Base-by-base conservation (phyloP, 53 echinoderm and acorn worm genomes). In the Hippasteria phrygiana region DNA sequence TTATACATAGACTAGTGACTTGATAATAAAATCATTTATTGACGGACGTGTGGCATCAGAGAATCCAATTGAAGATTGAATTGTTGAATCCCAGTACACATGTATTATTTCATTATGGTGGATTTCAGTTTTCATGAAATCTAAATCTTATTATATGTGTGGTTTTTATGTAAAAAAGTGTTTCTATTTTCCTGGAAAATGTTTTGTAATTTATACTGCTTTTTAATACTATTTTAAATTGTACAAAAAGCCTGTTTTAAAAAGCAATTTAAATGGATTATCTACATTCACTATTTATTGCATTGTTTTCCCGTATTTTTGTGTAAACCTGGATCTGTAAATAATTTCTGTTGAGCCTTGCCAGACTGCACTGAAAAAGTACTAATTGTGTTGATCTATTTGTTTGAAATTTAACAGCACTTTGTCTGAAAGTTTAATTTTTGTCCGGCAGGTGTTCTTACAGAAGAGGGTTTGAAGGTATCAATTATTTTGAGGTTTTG, bases 281-380 rank as follows among this genome's bases (percentile, higher is more conserved):
- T 63, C 36, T 81, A 14, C 12, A 45, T 64, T 81, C 31, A 41
- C 81, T 81, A 81, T 81, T 81, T 81, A 81, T 81, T 64, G 24
- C 81, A 64, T 36, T 81, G 75, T 81, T 20, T 43, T 28, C 13
- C 17, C 63, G 16, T 45, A 81, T 43, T 43, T 65, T 43, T 81
- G 42, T 81, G 24, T n/a, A 40, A 42, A 26, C 41, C 13, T n/a
- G 24, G 43, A 42, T 17, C 11, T 32, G 45, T 62, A 63, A 62
- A 81, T 43, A 31, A 22, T 65, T 62, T 14, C 8, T 63, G 2
- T 72, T 48, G n/a, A 6, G 4, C 45, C 81, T 81, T 81, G 81
- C 81, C 81, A 81, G 13, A 22, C 43, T 81, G 81, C 81, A 65
- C 64, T 81, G 43, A 43, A 79, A 40, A 2, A 62, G 26, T 59